Evolutionary conservation across 2,797 vertebrate species (phyloP), one percentile per base, ranked within the genome.

Genomic region (Cryptoblepharus egeriae): DNA sequence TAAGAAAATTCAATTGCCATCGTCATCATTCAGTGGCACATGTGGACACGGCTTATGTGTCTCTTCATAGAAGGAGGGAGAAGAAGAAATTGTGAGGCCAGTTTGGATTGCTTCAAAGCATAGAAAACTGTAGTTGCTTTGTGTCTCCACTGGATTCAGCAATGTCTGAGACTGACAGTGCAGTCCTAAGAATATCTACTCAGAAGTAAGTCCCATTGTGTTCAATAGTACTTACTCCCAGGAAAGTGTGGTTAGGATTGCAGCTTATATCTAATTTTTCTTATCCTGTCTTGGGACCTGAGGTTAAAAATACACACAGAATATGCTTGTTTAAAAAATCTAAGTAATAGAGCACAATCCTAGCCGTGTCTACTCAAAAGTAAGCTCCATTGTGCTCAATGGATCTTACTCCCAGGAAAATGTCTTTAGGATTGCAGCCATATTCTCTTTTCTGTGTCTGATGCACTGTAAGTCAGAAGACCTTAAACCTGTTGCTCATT

Each of bases 401-500:
- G n/a, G n/a, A n/a, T n/a, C n/a, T n/a, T n/a, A n/a, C n/a, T n/a
- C n/a, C n/a, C n/a, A n/a, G n/a, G n/a, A n/a, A n/a, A n/a, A n/a
- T n/a, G n/a, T n/a, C n/a, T n/a, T n/a, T n/a, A n/a, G n/a, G n/a
- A n/a, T n/a, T n/a, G n/a, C n/a, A n/a, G n/a, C n/a, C n/a, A 37
- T n/a, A 13, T 37, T 39, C 28, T 42, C 13, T 42, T 39, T 81
- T 78, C 65, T 69, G 63, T 73, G 26, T 3, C 35, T 80, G 39
- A 64, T 69, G 32, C 1, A 32, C 78, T 63, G 61, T 5, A 18
- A 6, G 42, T 60, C 39, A 13, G 3, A 72, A 20, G 12, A 57
- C 37, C 68, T 63, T 86, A 84, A 76, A 65, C 16, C 20, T 61
- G 26, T 76, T 30, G n/a, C 4, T 81, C 58, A 42, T 85, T 75